Percentiles rank a stretch among this genome's conserved stretches.
phyloP scores from a whole-genome alignment of 2,797 vertebrate genomes.

The Epinephelus awoara region DNA sequence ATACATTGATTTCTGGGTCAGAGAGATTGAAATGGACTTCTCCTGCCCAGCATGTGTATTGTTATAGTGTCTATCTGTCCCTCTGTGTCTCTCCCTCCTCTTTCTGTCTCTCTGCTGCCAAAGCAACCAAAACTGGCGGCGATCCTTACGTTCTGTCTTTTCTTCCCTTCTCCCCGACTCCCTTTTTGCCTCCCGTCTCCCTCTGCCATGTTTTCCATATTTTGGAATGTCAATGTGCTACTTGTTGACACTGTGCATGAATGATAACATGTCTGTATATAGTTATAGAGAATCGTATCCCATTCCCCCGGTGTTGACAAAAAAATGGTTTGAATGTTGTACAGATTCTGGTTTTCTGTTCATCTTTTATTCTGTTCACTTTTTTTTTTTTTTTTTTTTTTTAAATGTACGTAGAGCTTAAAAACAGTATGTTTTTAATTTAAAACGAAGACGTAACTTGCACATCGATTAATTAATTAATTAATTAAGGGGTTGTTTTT shows the following conservation, averaged over 20 bases:
- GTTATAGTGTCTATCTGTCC: constrained; percentile 80
- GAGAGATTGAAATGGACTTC: constrained; percentile 75
- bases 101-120: constrained; percentile 58
- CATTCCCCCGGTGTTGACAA: constrained; percentile 82
- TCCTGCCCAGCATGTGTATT: constrained; percentile 82
- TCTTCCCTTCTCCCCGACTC: constrained; percentile 44
- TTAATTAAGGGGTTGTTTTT: constrained; percentile 7
- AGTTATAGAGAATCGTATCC: constrained; percentile 85
- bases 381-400: constrained; percentile 23
- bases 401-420: constrained; percentile 66
- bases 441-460: constrained; percentile 73
- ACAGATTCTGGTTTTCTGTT: constrained; percentile 80
- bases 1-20: constrained; percentile 86
- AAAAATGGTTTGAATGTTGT: constrained; percentile 84
- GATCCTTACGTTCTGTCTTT: constrained; percentile 50
- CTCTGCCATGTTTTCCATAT: constrained; percentile 85
- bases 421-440: constrained; percentile 63
- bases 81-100: constrained; percentile 51
- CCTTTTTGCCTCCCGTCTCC: constrained; percentile 61
- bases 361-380: constrained; percentile 48
- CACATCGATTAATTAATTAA: constrained; percentile 76
- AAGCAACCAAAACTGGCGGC: constrained; percentile 67
- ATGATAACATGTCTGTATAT: constrained; percentile 96
- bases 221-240: constrained; percentile 95
- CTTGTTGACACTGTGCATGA: constrained; percentile 98